A percentile compares a stretch with the other conserved stretches of the same genome.
phyloP scores from a whole-genome alignment of 2,797 vertebrate genomes.

The Rallus crepitans region DNA sequence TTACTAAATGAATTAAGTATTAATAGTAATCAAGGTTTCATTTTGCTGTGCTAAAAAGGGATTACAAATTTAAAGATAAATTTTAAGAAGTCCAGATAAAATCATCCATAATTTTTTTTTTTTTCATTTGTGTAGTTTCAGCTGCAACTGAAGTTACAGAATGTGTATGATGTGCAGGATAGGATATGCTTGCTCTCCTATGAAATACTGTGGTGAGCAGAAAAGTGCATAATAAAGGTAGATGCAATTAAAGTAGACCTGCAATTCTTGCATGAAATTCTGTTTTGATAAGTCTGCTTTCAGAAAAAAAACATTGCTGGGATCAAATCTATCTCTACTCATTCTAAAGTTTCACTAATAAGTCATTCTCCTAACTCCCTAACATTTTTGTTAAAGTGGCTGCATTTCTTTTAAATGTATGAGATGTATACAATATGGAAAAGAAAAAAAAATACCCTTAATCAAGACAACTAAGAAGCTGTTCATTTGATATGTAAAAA shows the following conservation, averaged over 20 bases:
- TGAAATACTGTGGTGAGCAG: not conserved
- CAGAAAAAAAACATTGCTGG: not conserved
- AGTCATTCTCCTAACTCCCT: not conserved
- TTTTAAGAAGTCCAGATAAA: not conserved
- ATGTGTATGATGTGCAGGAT: not conserved
- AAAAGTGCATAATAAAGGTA: not conserved
- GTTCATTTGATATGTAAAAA: not conserved
- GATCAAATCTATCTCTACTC: not conserved
- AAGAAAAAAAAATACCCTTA: not conserved
- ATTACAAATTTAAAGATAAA: not conserved
- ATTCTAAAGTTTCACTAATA: not conserved
- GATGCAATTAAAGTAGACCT: not conserved
- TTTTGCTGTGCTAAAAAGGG: not conserved
- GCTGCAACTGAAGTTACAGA: not conserved
- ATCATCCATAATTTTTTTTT: not conserved
- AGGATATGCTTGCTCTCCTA: not conserved
- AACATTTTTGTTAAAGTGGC: not conserved
- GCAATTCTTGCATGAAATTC: not conserved
- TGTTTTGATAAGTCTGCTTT: not conserved
- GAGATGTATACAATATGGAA: not conserved
- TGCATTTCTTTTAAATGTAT: not conserved
- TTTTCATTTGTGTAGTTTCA: not conserved
- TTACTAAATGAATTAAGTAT: not conserved
- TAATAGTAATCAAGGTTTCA: not conserved
- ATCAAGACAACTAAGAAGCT: not conserved